Conservation (phyloP, 2,113 vertebrate species). For the Dicentrarchus labrax region DNA sequence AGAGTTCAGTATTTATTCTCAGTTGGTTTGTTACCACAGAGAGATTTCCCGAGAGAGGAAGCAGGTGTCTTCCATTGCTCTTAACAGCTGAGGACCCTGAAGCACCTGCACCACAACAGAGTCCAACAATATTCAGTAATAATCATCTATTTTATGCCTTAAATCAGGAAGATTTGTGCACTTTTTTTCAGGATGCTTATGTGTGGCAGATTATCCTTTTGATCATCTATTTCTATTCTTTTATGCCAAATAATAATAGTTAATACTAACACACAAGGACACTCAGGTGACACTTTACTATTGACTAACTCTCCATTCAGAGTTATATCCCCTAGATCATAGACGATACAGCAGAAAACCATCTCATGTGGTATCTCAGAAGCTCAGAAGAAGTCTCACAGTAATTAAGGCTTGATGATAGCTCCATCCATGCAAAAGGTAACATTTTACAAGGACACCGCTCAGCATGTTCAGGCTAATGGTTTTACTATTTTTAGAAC, state of each 20-base stretch:
- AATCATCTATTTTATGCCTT: background rate
- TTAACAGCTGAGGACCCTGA: background rate
- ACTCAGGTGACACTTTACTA: conserved; percentile 3
- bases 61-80: background rate
- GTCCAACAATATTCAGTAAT: background rate
- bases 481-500: background rate
- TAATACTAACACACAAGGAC: background rate
- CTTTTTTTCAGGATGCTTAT: too few relatives aligned
- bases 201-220: too few relatives aligned
- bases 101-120: background rate
- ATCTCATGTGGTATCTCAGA: background rate
- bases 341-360: background rate
- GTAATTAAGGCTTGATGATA: background rate
- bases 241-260: background rate
- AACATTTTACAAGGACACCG: background rate
- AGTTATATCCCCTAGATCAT: background rate
- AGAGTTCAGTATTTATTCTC: background rate
- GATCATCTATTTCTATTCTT: background rate
- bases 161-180: background rate
- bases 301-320: background rate
- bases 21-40: background rate
- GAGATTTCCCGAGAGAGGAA: background rate
- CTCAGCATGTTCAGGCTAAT: background rate
- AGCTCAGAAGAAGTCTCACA: background rate
- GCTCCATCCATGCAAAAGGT: background rate